These are phyloP conservation scores for Parnassius apollo DNA, from an alignment of 2,888 invertebrate genomes.

Conservation along the genomic window DNA sequence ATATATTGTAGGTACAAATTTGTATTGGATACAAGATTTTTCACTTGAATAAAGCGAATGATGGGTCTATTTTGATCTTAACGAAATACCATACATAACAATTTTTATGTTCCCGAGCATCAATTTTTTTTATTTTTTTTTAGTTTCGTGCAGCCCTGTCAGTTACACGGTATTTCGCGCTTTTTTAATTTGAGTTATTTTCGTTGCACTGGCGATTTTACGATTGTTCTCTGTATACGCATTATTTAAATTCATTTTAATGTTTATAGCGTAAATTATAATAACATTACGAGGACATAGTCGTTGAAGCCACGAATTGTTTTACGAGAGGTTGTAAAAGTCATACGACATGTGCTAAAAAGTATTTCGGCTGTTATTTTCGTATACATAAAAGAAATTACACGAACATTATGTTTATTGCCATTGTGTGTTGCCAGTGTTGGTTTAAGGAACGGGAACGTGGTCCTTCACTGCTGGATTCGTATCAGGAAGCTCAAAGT, in stretches of 20 bases:
- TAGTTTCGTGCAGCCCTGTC: not conserved
- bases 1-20: too few relatives aligned
- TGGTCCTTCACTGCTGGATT: too few relatives aligned
- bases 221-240: conserved; percentile 2
- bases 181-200: conserved; percentile 13
- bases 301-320: conserved; percentile 32
- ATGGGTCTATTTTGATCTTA: too few relatives aligned
- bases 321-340: conserved; percentile 26
- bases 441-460: too few relatives aligned
- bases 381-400: conserved; percentile 20
- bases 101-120: too few relatives aligned
- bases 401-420: not conserved
- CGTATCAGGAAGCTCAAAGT: too few relatives aligned
- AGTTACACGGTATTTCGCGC: not conserved
- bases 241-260: conserved; percentile 9
- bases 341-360: conserved; percentile 23
- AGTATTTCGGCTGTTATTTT: conserved; percentile 26
- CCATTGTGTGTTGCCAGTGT: too few relatives aligned
- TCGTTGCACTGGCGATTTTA: not conserved
- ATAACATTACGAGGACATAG: conserved; percentile 28
- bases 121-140: not conserved
- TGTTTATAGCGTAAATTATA: conserved; percentile 20
- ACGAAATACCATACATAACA: too few relatives aligned
- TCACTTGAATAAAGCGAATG: too few relatives aligned
- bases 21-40: too few relatives aligned